These are phyloP conservation scores for Morpho deidamia DNA, from an alignment of 2,888 invertebrate genomes.

Conservation along the genomic window DNA sequence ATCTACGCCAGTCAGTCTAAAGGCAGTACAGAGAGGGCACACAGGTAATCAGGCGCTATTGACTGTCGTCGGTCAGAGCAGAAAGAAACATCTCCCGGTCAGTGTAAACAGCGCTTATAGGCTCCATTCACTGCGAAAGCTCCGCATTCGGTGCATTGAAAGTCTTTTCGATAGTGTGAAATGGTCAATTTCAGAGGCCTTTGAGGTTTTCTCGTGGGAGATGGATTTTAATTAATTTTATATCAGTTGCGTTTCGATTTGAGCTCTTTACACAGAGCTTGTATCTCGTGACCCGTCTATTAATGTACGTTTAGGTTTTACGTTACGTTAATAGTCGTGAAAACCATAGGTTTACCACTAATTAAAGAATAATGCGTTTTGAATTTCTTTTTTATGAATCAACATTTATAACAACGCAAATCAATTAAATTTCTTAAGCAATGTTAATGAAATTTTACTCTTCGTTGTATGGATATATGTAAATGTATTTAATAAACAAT, in stretches of 20 bases:
- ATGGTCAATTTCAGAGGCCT: slow-evolving; percentile 21
- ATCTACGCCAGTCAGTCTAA: slow-evolving; percentile 1
- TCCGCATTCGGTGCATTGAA: slow-evolving; percentile 26
- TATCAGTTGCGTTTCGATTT: slow-evolving; percentile 8
- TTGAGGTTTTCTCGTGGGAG: slow-evolving; percentile 14
- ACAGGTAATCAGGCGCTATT: slow-evolving; percentile 34
- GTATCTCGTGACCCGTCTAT: slow-evolving; percentile 27
- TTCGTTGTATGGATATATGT: no score
- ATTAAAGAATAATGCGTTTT: no score
- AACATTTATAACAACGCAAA: no score
- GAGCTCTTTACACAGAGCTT: neutral
- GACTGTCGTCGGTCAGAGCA: slow-evolving; percentile 40
- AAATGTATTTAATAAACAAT: no score
- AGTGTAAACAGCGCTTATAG: slow-evolving; percentile 65
- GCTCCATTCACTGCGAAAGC: slow-evolving; percentile 41
- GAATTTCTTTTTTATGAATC: no score
- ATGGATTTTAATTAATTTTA: slow-evolving; percentile 11
- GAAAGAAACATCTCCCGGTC: slow-evolving; percentile 69
- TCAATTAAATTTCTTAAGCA: no score
- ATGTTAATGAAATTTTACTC: no score
- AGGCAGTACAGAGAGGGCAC: slow-evolving; percentile 22
- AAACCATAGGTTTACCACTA: no score
- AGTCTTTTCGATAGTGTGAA: slow-evolving; percentile 27
- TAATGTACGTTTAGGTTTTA: no score
- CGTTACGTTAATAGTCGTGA: no score